Percentiles rank a stretch among this genome's conserved stretches.
phyloP scores from a whole-genome alignment of 1,140 invertebrate species.

The Ridgeia piscesae region DNA sequence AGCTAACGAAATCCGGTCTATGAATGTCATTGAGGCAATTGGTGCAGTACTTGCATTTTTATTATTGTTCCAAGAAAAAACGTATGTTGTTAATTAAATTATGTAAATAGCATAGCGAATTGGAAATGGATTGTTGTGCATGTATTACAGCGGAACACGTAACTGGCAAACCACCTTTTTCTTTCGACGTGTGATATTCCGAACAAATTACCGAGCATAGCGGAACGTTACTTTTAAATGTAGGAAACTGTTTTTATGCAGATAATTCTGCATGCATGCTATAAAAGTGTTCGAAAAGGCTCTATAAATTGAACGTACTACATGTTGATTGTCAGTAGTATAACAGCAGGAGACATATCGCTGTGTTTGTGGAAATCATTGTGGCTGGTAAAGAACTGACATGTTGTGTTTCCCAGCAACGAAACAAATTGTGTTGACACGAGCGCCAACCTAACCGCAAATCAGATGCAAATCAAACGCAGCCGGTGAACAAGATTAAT shows the following conservation, averaged over 20 bases:
- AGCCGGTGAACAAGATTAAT: neutral
- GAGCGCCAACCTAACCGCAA: neutral
- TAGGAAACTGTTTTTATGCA: neutral
- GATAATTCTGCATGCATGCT: neutral
- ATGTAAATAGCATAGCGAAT: too few relatives aligned
- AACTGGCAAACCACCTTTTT: too few relatives aligned
- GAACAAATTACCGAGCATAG: too few relatives aligned
- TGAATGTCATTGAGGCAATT: too few relatives aligned
- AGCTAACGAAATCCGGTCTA: too few relatives aligned
- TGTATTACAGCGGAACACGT: too few relatives aligned
- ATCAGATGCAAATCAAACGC: neutral
- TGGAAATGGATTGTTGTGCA: too few relatives aligned
- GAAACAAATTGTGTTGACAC: neutral
- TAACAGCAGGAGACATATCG: neutral
- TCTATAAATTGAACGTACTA: neutral
- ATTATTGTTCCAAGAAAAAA: too few relatives aligned
- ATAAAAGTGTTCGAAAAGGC: neutral
- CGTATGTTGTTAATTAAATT: too few relatives aligned
- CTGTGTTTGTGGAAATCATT: neutral
- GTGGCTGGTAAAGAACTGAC: neutral
- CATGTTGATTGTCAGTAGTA: neutral
- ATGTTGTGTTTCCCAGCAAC: neutral
- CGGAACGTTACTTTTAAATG: too few relatives aligned
- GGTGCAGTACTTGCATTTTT: too few relatives aligned
- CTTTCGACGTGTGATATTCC: too few relatives aligned